Percentiles rank a stretch among this genome's conserved stretches.
Conservation (phyloP, 2,888 invertebrate genomes). For the Agrochola circellaris region DNA sequence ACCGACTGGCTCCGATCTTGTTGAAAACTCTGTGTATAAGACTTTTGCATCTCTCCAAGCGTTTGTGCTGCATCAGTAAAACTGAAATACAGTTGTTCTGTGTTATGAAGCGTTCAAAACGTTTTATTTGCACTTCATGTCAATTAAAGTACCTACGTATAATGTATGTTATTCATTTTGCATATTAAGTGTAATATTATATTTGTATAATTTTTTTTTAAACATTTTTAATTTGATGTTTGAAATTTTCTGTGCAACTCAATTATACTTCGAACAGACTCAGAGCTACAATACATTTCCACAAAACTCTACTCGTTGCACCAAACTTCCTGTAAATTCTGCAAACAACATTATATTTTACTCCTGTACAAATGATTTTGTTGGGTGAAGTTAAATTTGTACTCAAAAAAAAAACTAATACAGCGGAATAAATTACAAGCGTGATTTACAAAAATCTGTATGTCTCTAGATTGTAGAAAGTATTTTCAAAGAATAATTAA, state of each 20-base stretch:
- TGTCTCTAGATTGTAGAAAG: neutral
- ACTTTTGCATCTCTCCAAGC: slow-evolving; percentile 45
- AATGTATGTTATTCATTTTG: neutral
- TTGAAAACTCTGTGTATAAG: slow-evolving; percentile 59
- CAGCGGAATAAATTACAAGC: neutral
- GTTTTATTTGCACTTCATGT: slow-evolving; percentile 2
- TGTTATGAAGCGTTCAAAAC: neutral
- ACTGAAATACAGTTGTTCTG: slow-evolving; percentile 11
- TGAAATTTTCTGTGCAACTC: neutral
- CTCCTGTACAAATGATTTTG: neutral
- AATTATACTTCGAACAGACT: slow-evolving; percentile 1
- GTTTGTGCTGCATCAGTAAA: slow-evolving; percentile 44
- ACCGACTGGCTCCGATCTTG: slow-evolving; percentile 63
- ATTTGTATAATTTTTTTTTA: neutral
- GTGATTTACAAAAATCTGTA: neutral
- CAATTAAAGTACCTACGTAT: neutral
- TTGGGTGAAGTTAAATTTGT: neutral
- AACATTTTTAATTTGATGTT: neutral
- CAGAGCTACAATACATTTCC: slow-evolving; percentile 2
- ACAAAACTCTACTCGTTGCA: slow-evolving; percentile 2
- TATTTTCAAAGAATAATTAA: neutral
- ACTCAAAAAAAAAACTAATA: too few relatives aligned
- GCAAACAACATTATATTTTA: neutral
- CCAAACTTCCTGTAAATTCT: slow-evolving; percentile 15
- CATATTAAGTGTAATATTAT: neutral